Evolutionary conservation across 1,140 invertebrate genomes (phyloP).

Genomic region (Micrasema longulum): DNA sequence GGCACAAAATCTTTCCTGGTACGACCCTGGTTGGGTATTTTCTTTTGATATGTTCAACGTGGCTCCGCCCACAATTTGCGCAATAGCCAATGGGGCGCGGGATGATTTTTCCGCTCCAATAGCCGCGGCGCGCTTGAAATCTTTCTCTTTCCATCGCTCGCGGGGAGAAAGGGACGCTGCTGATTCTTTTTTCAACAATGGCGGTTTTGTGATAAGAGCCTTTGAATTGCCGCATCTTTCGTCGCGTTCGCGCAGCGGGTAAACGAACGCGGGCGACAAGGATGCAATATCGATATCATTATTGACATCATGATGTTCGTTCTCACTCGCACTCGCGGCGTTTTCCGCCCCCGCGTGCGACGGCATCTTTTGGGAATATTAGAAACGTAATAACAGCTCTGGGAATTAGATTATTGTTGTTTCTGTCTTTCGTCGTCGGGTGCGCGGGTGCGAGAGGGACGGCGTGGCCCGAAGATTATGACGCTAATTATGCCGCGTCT

Average conservation of each 20-base stretch:
- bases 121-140: conserved; percentile 8
- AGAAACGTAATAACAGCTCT: conserved; percentile 41
- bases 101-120: conserved; percentile 21
- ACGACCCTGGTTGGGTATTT: no score
- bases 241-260: background rate
- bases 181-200: conserved; percentile 42
- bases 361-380: conserved; percentile 29
- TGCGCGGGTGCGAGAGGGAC: conserved; percentile 45
- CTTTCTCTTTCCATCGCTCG: conserved; percentile 27
- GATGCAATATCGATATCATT: conserved; percentile 19
- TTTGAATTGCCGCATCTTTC: conserved; percentile 36
- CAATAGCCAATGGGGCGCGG: conserved; percentile 17
- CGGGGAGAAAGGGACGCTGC: background rate
- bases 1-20: no score
- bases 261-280: background rate
- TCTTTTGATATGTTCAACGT: no score
- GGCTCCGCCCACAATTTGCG: background rate
- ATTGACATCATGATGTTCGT: conserved; percentile 39
- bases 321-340: conserved; percentile 16
- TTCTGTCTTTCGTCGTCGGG: no score
- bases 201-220: conserved; percentile 45
- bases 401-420: conserved; percentile 46
- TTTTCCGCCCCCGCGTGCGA: conserved; percentile 6
- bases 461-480: conserved; percentile 51
- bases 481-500: conserved; percentile 50